phyloP scores from a whole-genome alignment of 1,140 invertebrate genomes.

The Drosophila littoralis region DNA sequence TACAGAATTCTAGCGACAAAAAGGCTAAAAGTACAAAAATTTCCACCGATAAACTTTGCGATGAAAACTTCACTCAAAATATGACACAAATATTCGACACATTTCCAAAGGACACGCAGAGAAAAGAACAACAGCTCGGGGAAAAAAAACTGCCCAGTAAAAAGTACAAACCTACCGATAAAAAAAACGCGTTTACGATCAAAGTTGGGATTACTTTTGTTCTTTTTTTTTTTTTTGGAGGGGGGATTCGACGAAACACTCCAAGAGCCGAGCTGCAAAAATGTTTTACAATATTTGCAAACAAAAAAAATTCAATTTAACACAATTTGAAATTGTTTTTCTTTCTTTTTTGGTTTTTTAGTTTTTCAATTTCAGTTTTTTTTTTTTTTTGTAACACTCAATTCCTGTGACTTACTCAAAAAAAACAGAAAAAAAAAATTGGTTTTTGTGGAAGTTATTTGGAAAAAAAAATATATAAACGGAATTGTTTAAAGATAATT shows the following conservation, averaged over 20 bases:
- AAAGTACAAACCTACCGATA: neutral
- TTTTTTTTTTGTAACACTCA: slow-evolving; percentile 10
- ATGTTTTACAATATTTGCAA: slow-evolving; percentile 3
- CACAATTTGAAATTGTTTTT: slow-evolving; percentile 26
- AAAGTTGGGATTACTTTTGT: neutral
- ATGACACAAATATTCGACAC: no score
- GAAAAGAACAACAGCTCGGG: neutral
- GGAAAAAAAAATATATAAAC: neutral
- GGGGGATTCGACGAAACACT: slow-evolving; percentile 9
- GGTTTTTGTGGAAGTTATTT: slow-evolving; percentile 20
- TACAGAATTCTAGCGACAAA: no score
- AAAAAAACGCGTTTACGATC: neutral
- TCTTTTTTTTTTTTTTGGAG: no score
- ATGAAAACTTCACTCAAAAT: no score
- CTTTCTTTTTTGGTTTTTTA: neutral
- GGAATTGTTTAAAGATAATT: slow-evolving; percentile 4
- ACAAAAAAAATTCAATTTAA: slow-evolving; percentile 10
- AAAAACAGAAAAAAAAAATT: slow-evolving; percentile 31
- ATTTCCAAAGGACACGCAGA: no score
- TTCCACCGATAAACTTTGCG: no score
- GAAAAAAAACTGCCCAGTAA: neutral
- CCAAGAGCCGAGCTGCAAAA: slow-evolving; percentile 25
- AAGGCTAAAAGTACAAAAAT: no score
- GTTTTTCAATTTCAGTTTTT: neutral
- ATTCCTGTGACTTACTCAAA: slow-evolving; percentile 33